Base-by-base conservation (phyloP, 2,888 invertebrate genomes). In the Priapulus caudatus region DNA sequence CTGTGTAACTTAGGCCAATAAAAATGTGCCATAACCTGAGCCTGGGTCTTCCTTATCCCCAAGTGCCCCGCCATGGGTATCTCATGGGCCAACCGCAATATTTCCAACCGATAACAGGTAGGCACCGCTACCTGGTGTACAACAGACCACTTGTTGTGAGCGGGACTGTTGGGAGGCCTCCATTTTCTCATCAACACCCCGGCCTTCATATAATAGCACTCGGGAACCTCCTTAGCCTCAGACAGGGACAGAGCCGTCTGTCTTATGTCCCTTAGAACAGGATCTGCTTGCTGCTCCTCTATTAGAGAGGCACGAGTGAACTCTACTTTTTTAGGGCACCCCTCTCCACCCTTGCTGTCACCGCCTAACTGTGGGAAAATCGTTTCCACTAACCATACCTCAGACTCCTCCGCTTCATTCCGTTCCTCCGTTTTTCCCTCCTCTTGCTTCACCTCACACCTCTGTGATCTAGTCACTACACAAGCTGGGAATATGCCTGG, bases 121-220 rank as follows among this genome's bases (percentile, higher is more conserved):
- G 33, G 33, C n/a, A 33, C 33, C n/a, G n/a, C 33, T 10, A 33
- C 46, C 45, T 56, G 56, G 43, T 49, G 20, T 3, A 20, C 10
- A 4, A 45, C 23, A n/a, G 16, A 3, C 52, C 56, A 50, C 4
- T 51, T 45, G 15, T 51, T 52, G 21, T 19, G 16, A n/a, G 50
- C 49, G 45, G 49, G 45, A 20, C 22, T 47, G 46, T 54, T 50
- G 15, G 43, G 45, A 19, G 54, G 51, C 18, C 54, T 19, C 48
- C 55, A 53, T 23, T 58, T 55, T 43, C 55, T 54, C 55, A 58
- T 58, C 3, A 54, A 45, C 10, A 57, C 50, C n/a, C n/a, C n/a
- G 33, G 33, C 10, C 33, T 33, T 10, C 33, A 33, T 33, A n/a
- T 33, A 33, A n/a, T 33, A 33, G 33, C 33, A 5, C n/a, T 33